These are phyloP conservation scores for Phrynosoma platyrhinos DNA, from an alignment of 2,113 vertebrate species.

Conservation along the genomic window DNA sequence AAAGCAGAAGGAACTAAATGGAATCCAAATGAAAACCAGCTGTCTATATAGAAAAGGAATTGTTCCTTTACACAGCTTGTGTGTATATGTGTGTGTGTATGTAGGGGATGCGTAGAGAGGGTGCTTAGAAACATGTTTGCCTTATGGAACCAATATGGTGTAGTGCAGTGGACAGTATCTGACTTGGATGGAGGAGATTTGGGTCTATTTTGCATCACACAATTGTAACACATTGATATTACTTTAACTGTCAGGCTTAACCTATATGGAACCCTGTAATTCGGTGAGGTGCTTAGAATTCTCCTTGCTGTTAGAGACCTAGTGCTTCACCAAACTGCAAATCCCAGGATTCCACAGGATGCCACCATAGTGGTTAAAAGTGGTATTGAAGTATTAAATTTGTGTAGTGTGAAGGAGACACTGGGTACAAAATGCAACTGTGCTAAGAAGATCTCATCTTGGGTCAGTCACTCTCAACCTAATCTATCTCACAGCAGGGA, in stretches of 20 bases:
- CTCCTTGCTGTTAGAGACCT: too few species aligned
- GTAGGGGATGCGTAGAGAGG: not conserved
- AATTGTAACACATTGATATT: too few species aligned
- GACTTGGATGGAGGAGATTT: not conserved
- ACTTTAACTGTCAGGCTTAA: too few species aligned
- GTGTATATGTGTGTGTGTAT: not conserved
- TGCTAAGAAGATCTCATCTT: not conserved
- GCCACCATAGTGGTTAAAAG: too few species aligned
- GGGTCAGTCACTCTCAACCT: not conserved
- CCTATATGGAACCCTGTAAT: too few species aligned
- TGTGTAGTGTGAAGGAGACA: too few species aligned
- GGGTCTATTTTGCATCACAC: not conserved
- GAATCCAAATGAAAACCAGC: conserved; percentile 38
- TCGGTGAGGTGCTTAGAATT: too few species aligned
- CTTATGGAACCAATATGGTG: not conserved
- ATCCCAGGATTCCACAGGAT: too few species aligned
- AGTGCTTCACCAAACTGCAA: too few species aligned
- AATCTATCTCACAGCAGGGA: not conserved
- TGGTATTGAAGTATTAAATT: too few species aligned
- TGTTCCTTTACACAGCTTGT: not conserved
- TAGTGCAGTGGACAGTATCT: not conserved
- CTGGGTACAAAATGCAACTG: not conserved
- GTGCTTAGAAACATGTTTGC: not conserved
- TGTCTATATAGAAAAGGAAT: not conserved
- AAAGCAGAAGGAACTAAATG: not conserved